These are phyloP conservation scores for Monopterus albus DNA, from an alignment of 2,113 vertebrate species.

Conservation along the genomic window DNA sequence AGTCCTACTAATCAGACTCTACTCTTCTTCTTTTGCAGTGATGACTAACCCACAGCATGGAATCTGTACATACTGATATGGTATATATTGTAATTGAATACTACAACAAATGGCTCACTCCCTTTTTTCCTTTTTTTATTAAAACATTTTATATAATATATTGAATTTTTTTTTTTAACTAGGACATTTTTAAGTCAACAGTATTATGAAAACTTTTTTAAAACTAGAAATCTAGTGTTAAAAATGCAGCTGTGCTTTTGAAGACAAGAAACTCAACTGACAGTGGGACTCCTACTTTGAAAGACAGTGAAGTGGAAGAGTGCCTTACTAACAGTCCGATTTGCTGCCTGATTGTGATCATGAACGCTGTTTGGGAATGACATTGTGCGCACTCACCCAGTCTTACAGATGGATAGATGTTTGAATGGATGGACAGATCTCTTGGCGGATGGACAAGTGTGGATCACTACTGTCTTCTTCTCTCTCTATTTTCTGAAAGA, in stretches of 20 bases:
- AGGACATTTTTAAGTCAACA: slow-evolving; percentile 63
- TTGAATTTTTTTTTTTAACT: slow-evolving; percentile 81
- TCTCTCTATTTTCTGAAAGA: slow-evolving; percentile 77
- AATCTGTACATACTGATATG: slow-evolving; percentile 90
- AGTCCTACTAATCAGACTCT: slow-evolving; percentile 37
- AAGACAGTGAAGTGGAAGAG: slow-evolving; percentile 60
- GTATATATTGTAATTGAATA: slow-evolving; percentile 87
- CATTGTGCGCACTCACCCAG: slow-evolving; percentile 45
- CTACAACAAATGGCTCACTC: slow-evolving; percentile 67
- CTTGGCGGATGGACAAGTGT: slow-evolving; percentile 44
- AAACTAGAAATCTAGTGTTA: slow-evolving; percentile 49
- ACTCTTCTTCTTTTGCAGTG: slow-evolving; percentile 88
- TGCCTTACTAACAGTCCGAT: slow-evolving; percentile 71
- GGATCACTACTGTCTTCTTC: slow-evolving; percentile 67
- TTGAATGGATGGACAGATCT: slow-evolving; percentile 49
- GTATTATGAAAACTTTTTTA: slow-evolving; percentile 46
- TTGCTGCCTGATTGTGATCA: slow-evolving; percentile 48
- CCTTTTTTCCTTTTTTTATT: slow-evolving; percentile 82
- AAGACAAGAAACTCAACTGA: slow-evolving; percentile 38
- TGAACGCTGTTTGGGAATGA: slow-evolving; percentile 50
- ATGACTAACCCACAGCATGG: slow-evolving; percentile 86
- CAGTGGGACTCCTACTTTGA: slow-evolving; percentile 47
- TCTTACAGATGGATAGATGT: slow-evolving; percentile 24
- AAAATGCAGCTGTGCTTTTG: slow-evolving; percentile 37
- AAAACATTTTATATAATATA: slow-evolving; percentile 92